phyloP scores from a whole-genome alignment of 2,888 invertebrate genomes.

The Perdita meconis region DNA sequence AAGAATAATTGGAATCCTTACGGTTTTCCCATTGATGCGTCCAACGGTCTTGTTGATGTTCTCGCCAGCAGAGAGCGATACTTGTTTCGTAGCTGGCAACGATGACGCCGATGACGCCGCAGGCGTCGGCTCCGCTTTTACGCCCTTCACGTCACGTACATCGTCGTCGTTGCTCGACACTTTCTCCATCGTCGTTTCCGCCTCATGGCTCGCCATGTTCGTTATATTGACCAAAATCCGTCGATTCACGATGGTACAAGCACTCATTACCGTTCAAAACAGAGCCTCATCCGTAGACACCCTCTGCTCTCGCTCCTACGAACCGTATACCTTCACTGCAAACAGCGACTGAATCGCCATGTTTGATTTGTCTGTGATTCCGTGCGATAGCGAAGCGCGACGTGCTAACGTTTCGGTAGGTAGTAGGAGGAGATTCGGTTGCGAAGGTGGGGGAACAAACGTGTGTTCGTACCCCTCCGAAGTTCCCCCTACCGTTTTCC shows the following conservation, averaged over 20 bases:
- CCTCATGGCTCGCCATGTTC: conserved; percentile 76
- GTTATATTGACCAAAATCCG: conserved; percentile 75
- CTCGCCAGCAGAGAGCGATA: conserved; percentile 79
- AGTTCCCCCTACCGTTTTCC: conserved; percentile 13
- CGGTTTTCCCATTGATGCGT: conserved; percentile 69
- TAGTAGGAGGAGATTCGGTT: conserved; percentile 16
- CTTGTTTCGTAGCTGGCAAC: conserved; percentile 61
- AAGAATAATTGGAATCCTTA: conserved; percentile 55
- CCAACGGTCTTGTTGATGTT: conserved; percentile 50
- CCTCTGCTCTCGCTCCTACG: conserved; percentile 64
- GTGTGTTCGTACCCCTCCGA: conserved; percentile 38
- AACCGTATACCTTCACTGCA: conserved; percentile 78
- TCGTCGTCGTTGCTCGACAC: conserved; percentile 62
- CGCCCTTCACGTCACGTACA: conserved; percentile 74
- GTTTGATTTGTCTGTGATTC: conserved; percentile 80
- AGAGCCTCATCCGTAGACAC: conserved; percentile 62
- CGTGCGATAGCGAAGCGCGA: conserved; percentile 75
- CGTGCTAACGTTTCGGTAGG: conserved; percentile 66
- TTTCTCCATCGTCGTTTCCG: conserved; percentile 69
- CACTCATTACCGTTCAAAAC: conserved; percentile 86
- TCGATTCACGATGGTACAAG: conserved; percentile 75
- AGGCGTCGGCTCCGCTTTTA: conserved; percentile 83
- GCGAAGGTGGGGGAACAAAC: conserved; percentile 41
- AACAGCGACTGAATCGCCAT: conserved; percentile 83
- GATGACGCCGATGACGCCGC: conserved; percentile 77